A percentile compares a stretch with the other conserved stretches of the same genome.
phyloP scores from a whole-genome alignment of 1,140 invertebrate species.

The Stegodyphus dumicola region DNA sequence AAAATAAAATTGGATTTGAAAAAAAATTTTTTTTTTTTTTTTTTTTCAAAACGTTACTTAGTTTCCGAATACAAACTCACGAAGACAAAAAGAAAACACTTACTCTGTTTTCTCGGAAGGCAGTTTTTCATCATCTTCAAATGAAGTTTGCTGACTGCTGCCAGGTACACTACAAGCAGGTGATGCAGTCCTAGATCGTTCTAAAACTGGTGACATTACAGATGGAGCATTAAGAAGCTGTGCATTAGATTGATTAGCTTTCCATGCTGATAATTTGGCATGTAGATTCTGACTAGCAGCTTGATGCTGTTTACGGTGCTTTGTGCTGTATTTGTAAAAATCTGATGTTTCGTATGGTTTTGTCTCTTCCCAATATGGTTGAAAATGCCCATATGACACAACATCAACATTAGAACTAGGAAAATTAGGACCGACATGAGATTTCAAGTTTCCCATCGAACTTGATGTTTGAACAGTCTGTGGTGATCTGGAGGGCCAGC shows the following conservation, averaged over 20 bases:
- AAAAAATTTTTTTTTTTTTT: neutral
- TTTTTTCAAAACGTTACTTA: no score
- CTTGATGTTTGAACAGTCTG: slow-evolving; percentile 24
- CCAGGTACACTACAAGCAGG: neutral
- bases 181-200: slow-evolving; percentile 31
- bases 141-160: neutral
- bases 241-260: slow-evolving; percentile 24
- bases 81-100: neutral
- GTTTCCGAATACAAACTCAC: no score
- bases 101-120: slow-evolving; percentile 1
- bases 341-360: slow-evolving; percentile 97
- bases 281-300: slow-evolving; percentile 36
- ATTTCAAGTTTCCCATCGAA: slow-evolving; percentile 28
- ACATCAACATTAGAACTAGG: slow-evolving; percentile 71
- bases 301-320: slow-evolving; percentile 76
- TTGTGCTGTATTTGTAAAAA: slow-evolving; percentile 97
- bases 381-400: slow-evolving; percentile 78
- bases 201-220: slow-evolving; percentile 29
- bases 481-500: slow-evolving; percentile 9
- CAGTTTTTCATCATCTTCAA: slow-evolving; percentile 8
- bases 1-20: neutral
- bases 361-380: slow-evolving; percentile 91
- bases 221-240: neutral
- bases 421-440: neutral
- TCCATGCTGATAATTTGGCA: slow-evolving; percentile 32